Evolutionary conservation across 1,140 invertebrate genomes (phyloP).

Genomic region (Ectropis grisescens): DNA sequence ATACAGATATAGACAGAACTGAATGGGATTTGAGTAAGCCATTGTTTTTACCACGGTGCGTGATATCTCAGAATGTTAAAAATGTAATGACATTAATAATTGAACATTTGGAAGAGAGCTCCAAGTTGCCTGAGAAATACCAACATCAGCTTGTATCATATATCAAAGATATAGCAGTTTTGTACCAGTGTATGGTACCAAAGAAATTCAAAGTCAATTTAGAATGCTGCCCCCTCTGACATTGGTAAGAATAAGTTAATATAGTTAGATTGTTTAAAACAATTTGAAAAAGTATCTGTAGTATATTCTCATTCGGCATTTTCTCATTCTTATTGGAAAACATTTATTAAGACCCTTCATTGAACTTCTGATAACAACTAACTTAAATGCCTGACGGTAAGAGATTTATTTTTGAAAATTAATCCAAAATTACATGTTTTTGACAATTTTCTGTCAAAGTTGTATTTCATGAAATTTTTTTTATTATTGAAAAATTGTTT

Average conservation of each 20-base stretch:
- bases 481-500: no score
- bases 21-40: constrained; percentile 45
- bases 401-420: no score
- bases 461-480: no score
- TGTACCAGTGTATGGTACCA: constrained; percentile 56
- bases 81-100: constrained; percentile 46
- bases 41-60: constrained; percentile 49
- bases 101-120: constrained; percentile 52
- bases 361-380: no score
- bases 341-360: no score
- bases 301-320: no score
- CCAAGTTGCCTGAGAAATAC: constrained; percentile 45
- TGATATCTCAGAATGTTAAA: constrained; percentile 54
- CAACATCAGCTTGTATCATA: constrained; percentile 37
- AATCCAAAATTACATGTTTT: no score
- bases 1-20: constrained; percentile 33
- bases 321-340: no score
- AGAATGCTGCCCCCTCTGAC: constrained; percentile 50
- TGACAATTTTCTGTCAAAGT: no score
- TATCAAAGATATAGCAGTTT: constrained; percentile 55
- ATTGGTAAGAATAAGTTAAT: constrained; percentile 58
- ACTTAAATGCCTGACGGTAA: no score
- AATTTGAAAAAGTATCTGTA: no score
- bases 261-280: no score
- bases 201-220: constrained; percentile 56